A percentile compares a stretch with the other conserved stretches of the same genome.
Evolutionary conservation across 2,797 vertebrate species (phyloP).

Genomic region (Enteromius thamalakanensis): DNA sequence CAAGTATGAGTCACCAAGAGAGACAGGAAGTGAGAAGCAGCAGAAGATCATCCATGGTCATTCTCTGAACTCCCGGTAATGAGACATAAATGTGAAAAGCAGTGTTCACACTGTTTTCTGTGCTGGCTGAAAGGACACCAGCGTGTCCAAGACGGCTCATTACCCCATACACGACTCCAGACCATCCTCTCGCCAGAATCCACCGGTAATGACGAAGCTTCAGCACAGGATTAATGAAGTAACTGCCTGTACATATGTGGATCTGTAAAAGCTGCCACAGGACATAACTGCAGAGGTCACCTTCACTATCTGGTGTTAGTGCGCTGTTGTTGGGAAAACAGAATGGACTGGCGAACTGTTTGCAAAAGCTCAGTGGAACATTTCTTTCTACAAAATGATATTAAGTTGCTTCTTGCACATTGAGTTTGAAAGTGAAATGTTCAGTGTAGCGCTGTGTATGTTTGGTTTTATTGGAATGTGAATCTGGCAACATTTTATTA

Average conservation of each 20-base stretch:
- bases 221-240: constrained; percentile 14
- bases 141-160: constrained; percentile 34
- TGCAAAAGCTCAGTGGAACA: neutral
- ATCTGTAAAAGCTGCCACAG: constrained; percentile 17
- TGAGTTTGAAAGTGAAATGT: neutral
- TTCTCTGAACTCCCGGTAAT: constrained; percentile 22
- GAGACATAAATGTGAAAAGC: constrained; percentile 36
- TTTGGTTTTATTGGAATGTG: neutral
- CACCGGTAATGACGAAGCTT: constrained; percentile 14
- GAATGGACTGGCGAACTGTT: neutral
- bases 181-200: constrained; percentile 28
- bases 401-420: neutral
- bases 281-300: constrained; percentile 18
- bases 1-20: constrained; percentile 26
- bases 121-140: constrained; percentile 15
- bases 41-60: constrained; percentile 11
- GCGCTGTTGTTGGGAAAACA: constrained; percentile 5
- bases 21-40: neutral
- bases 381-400: neutral
- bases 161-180: neutral
- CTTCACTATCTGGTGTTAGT: constrained; percentile 5
- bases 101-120: constrained; percentile 17
- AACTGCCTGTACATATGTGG: constrained; percentile 18
- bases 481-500: neutral
- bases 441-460: neutral